Base-by-base conservation (phyloP, 2,888 invertebrate species). In the Leptarthrus brevirostris region DNA sequence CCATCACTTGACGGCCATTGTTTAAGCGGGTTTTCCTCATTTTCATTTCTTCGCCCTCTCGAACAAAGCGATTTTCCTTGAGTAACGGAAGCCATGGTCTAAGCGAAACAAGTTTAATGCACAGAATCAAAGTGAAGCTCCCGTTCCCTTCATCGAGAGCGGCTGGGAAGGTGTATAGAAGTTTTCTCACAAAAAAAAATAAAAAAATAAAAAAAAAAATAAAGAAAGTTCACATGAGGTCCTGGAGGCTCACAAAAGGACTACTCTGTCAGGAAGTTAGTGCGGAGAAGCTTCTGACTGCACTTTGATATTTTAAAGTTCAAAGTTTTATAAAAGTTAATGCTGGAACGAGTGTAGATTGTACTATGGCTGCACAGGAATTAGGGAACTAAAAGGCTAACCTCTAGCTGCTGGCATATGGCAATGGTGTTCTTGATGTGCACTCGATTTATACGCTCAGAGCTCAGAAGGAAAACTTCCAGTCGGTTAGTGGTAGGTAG, bases 41-140 rank as follows among this genome's bases (percentile, higher is more conserved):
- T 36, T 58, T 36, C 36, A 36, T 36, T 20, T 34, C 34, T 8
- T 49, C 58, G 16, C 34, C 8, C 34, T 4, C 36, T 26, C 16
- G 58, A 58, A 58, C 58, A 58, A 58, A 58, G 58, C 58, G 26
- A 58, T 58, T 58, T 58, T 36, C 36, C 58, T 58, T 36, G 20
- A 58, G 58, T 58, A 58, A 18, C 58, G 58, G 58, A 58, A 58
- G 58, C 58, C 36, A 58, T 20, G 58, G 58, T 58, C 58, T 58
- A 58, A 58, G 58, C 58, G 26, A 58, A 58, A 58, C 58, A 58
- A 58, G 58, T 58, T 58, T 58, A 58, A 58, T 58, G 34, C 58
- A 58, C 36, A 12, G 40, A 40, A 40, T 40, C 40, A 40, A 40
- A 40, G 40, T 12, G n/a, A 3, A 12, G n/a, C 8, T 8, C 10